phyloP scores from a whole-genome alignment of 2,113 vertebrate species.

The Pyrgilauda ruficollis region DNA sequence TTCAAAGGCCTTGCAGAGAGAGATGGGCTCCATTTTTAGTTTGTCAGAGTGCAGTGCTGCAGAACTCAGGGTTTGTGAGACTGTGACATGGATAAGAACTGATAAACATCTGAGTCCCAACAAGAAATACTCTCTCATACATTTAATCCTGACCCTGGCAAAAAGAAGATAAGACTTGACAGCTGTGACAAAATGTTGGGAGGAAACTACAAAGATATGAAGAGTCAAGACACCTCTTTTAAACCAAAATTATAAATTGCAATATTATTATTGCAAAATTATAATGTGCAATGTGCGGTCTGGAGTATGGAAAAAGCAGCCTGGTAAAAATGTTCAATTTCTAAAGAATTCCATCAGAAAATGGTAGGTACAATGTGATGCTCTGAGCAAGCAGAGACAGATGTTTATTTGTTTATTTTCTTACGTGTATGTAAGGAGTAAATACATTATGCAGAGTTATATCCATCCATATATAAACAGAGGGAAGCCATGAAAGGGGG shows the following conservation, averaged over 20 bases:
- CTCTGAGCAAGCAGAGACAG: not conserved
- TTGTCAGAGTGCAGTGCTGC: not conserved
- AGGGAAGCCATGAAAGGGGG: not conserved
- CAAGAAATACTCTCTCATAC: no score
- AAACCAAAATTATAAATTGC: not conserved
- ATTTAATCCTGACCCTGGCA: not conserved
- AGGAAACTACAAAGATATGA: not conserved
- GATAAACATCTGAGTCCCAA: not conserved
- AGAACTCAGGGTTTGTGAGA: not conserved
- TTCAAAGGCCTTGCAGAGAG: no score
- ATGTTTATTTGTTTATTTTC: not conserved
- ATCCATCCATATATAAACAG: no score
- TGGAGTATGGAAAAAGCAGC: not conserved
- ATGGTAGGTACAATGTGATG: not conserved
- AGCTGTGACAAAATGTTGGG: not conserved
- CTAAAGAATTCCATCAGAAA: not conserved
- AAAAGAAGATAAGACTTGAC: not conserved
- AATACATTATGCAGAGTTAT: not conserved
- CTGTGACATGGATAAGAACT: not conserved
- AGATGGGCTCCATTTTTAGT: not conserved
- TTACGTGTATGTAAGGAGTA: not conserved
- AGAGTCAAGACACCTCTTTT: not conserved
- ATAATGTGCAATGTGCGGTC: rapidly evolving
- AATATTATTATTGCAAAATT: not conserved
- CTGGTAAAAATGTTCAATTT: rapidly evolving